Evolutionary conservation across 2,113 vertebrate species (phyloP).

Genomic region (Emydocephalus ijimae): DNA sequence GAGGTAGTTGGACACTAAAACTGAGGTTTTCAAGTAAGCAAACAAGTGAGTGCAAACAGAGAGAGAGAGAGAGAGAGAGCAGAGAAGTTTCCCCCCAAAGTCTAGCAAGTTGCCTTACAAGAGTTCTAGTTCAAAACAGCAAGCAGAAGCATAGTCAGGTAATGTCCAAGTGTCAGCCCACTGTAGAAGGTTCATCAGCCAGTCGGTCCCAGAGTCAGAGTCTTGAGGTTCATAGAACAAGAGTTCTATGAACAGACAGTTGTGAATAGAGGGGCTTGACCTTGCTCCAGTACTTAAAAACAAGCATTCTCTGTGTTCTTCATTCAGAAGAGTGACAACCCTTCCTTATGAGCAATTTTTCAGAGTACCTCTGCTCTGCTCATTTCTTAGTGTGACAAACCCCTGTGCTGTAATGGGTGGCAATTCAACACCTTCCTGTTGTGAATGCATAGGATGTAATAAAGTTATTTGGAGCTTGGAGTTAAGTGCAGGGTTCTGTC

Average conservation of each 20-base stretch:
- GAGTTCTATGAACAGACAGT: neutral
- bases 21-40: neutral
- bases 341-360: neutral
- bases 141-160: neutral
- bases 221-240: neutral
- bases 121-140: neutral
- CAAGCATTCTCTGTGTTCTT: neutral
- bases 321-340: neutral
- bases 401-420: neutral
- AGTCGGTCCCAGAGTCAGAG: neutral
- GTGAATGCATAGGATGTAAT: too few relatives aligned
- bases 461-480: too few relatives aligned
- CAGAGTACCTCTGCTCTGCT: neutral
- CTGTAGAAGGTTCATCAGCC: neutral
- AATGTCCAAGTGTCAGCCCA: neutral
- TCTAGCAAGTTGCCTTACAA: neutral
- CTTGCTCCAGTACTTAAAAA: neutral
- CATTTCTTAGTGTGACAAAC: neutral
- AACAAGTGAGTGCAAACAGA: neutral
- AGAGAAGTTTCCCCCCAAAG: neutral
- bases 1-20: neutral
- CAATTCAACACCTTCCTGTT: neutral
- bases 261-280: neutral
- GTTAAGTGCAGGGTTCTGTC: too few relatives aligned
- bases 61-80: too few relatives aligned